Conservation (phyloP, 2,888 invertebrate species). For the Axea sp. region DNA sequence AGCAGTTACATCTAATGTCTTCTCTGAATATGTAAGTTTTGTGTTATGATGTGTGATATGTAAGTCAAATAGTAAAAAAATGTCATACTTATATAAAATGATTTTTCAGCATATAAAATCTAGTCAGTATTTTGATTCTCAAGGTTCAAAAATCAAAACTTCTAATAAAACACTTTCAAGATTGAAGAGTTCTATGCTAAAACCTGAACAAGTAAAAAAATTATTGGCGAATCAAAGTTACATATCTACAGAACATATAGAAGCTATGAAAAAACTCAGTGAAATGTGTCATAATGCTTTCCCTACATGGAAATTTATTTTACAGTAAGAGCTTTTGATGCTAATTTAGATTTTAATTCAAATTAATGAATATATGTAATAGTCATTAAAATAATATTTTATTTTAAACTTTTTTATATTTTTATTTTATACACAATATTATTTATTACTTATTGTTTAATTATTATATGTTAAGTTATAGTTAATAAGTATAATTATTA, state of each 20-base stretch:
- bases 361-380: too few relatives aligned
- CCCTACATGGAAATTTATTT: slow-evolving; percentile 85
- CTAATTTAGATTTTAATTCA: too few relatives aligned
- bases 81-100: background rate
- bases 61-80: background rate
- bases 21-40: slow-evolving; percentile 20
- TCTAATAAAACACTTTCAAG: slow-evolving; percentile 90
- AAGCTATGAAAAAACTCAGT: slow-evolving; percentile 81
- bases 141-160: slow-evolving; percentile 81
- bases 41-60: background rate
- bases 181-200: slow-evolving; percentile 86
- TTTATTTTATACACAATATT: background rate
- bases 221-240: slow-evolving; percentile 80
- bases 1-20: background rate
- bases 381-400: background rate
- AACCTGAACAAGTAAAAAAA: slow-evolving; percentile 83
- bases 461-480: slow-evolving; percentile 10
- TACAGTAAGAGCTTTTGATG: slow-evolving; percentile 74
- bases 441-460: too few relatives aligned
- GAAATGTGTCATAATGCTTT: slow-evolving; percentile 79
- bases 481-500: too few relatives aligned
- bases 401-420: background rate
- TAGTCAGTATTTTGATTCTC: slow-evolving; percentile 77
- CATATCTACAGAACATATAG: slow-evolving; percentile 82
- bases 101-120: slow-evolving; percentile 44